These are phyloP conservation scores for Melanotus villosus DNA, from an alignment of 2,888 invertebrate genomes.

Conservation along the genomic window DNA sequence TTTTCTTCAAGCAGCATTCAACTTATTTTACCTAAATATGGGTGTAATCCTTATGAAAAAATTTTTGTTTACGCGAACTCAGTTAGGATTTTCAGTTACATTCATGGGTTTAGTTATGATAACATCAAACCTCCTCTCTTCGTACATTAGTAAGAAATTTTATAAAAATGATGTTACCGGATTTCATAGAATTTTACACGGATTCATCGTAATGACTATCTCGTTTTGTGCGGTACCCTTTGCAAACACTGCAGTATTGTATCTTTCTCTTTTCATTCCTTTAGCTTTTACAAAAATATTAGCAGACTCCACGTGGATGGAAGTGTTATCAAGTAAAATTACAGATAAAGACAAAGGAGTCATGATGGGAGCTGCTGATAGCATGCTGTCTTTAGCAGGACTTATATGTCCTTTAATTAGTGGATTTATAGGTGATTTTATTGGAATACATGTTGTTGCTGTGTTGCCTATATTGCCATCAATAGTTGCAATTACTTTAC, in stretches of 20 bases:
- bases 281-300: conserved; percentile 71
- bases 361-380: conserved; percentile 74
- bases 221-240: conserved; percentile 63
- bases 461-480: conserved; percentile 42
- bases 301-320: conserved; percentile 71
- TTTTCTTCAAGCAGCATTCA: conserved; percentile 71
- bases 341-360: conserved; percentile 72
- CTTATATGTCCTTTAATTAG: conserved; percentile 72
- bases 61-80: conserved; percentile 70
- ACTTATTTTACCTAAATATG: conserved; percentile 72
- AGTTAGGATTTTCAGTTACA: conserved; percentile 74
- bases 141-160: conserved; percentile 68
- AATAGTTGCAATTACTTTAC: background rate
- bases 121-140: conserved; percentile 69
- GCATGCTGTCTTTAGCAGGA: conserved; percentile 72
- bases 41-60: conserved; percentile 69
- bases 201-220: conserved; percentile 69
- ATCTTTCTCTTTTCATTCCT: conserved; percentile 70
- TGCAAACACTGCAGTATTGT: conserved; percentile 60
- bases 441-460: conserved; percentile 67
- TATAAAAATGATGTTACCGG: conserved; percentile 69
- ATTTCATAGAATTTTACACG: conserved; percentile 68
- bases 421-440: conserved; percentile 70
- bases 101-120: conserved; percentile 72
- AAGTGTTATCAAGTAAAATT: conserved; percentile 71